Conservation (phyloP, 2,113 vertebrate species). For the Chunga burmeisteri region DNA sequence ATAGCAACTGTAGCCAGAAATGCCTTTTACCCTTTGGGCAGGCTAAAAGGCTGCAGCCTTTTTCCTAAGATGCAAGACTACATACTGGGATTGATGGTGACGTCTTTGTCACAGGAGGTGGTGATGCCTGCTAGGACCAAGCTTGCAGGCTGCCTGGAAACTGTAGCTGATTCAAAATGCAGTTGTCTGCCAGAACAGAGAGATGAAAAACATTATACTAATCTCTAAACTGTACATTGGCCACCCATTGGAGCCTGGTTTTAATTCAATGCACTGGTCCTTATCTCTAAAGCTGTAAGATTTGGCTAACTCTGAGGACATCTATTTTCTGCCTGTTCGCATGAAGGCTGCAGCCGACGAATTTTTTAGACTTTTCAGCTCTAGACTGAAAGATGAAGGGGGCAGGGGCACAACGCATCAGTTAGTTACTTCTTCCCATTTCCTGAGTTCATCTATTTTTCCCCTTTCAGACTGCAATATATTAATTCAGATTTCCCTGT, state of each 20-base stretch:
- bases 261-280: not conserved
- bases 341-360: not conserved
- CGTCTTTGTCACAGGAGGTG: not conserved
- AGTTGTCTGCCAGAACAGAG: not conserved
- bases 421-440: not conserved
- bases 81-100: not conserved
- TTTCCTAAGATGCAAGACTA: not conserved
- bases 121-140: not conserved
- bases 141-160: not conserved
- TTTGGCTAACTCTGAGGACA: not conserved
- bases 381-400: not conserved
- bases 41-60: not conserved
- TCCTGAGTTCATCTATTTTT: not conserved
- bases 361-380: not conserved
- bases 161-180: not conserved
- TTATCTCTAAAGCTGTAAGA: constrained; percentile 17
- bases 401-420: not conserved
- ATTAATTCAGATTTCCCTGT: not conserved
- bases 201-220: not conserved
- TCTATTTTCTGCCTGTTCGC: constrained; percentile 15
- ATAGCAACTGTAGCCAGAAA: constrained; percentile 5
- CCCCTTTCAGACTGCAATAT: not conserved
- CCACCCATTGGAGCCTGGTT: not conserved
- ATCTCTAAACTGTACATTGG: not conserved
- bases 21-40: not conserved